Evolutionary conservation across 1,140 invertebrate genomes (phyloP).

Genomic region (Dolichoris vasculosae): DNA sequence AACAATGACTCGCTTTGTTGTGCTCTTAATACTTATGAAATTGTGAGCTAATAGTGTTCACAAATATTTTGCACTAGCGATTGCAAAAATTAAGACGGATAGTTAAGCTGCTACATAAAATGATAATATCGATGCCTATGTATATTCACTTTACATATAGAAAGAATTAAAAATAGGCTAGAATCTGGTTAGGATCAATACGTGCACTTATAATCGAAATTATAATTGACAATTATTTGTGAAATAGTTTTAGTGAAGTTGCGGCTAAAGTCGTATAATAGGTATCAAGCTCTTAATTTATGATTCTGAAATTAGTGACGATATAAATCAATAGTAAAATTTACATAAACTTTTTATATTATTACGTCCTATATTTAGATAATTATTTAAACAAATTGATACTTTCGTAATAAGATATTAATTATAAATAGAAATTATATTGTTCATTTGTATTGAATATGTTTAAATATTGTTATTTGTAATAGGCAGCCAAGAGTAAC

Average conservation of each 20-base stretch:
- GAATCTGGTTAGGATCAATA: not conserved
- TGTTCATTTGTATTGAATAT: too few species aligned
- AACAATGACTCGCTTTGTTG: not conserved
- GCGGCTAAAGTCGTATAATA: not conserved
- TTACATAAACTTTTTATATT: too few species aligned
- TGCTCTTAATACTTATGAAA: not conserved
- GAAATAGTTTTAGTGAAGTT: not conserved
- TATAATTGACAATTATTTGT: not conserved
- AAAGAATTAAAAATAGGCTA: not conserved
- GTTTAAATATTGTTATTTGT: too few species aligned
- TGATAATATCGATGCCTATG: not conserved
- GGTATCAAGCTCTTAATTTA: too few species aligned
- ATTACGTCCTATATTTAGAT: too few species aligned
- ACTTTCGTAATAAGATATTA: too few species aligned
- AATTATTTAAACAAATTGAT: too few species aligned
- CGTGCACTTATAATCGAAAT: not conserved
- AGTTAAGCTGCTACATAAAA: not conserved
- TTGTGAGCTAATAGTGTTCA: not conserved
- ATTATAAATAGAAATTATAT: too few species aligned
- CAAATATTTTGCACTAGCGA: not conserved
- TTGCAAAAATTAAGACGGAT: not conserved
- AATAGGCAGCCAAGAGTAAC: too few species aligned
- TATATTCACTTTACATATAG: not conserved
- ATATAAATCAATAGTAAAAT: too few species aligned
- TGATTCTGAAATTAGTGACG: too few species aligned